These are phyloP conservation scores for Mesorhabditis spiculigera DNA, from an alignment of 2,888 invertebrate species.

Conservation along the genomic window DNA sequence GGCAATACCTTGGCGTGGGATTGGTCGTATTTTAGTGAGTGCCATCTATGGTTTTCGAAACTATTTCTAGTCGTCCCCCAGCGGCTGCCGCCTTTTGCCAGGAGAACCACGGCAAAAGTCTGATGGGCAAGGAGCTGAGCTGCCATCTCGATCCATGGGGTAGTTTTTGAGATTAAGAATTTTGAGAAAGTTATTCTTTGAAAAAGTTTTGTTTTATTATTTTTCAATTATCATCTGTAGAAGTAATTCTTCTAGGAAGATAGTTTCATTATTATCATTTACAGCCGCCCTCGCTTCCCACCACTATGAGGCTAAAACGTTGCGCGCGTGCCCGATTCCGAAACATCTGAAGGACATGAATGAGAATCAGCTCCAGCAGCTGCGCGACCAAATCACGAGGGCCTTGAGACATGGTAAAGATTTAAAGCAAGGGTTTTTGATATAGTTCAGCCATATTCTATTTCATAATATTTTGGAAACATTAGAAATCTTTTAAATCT, in stretches of 20 bases:
- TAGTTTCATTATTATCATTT: neutral
- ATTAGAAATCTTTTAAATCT: too few relatives aligned
- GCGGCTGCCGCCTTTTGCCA: neutral
- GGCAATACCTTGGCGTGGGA: neutral
- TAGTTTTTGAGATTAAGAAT: neutral
- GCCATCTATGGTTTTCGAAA: neutral
- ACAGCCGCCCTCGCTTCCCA: neutral
- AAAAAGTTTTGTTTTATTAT: neutral
- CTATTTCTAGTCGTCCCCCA: neutral
- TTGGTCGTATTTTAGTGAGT: too few relatives aligned
- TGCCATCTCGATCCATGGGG: slow-evolving; percentile 3
- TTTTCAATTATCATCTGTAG: neutral
- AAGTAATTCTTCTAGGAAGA: neutral
- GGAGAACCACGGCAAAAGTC: neutral
- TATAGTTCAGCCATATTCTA: too few relatives aligned
- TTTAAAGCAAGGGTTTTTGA: too few relatives aligned
- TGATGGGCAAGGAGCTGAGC: neutral
- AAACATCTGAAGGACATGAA: neutral
- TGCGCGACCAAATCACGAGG: neutral
- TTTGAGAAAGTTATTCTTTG: neutral
- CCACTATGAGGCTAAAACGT: neutral
- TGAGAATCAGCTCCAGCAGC: neutral
- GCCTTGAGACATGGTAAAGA: too few relatives aligned
- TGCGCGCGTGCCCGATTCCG: neutral
- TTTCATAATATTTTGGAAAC: too few relatives aligned